Base-by-base conservation (phyloP, 1,140 invertebrate species). In the Caerostris darwini region DNA sequence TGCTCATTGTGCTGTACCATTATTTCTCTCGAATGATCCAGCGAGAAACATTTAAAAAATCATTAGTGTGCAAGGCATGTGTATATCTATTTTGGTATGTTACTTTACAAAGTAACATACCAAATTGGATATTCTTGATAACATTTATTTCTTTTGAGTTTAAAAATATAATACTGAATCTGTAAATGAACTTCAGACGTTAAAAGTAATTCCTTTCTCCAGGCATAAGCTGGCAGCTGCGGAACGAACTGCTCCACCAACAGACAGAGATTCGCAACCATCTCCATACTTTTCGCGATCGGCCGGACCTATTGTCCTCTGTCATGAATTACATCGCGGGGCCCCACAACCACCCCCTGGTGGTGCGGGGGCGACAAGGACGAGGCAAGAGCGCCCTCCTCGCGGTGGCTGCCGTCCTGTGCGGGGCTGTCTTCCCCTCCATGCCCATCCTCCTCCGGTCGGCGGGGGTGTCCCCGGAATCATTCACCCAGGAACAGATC, bases 401-500 rank as follows among this genome's bases (percentile, higher is more conserved):
- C 7, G 77, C 93, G 10, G 85, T 77, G 67, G 83, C 50, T n/a
- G 54, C 61, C 34, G 89, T 83, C 2, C 53, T 87, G 1, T 87
- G 94, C 34, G 81, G 89, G 0, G 89, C 82, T 34, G 81, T 87
- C 5, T 81, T 61, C 10, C 94, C 83, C 3, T 17, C 7, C 4
- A 81, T 57, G 67, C 81, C 94, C 1, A 34, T 94, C n/a, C 8
- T 94, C 0, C 7, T 92, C 97, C 8, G 95, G 97, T 86, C 96
- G 5, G 95, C 96, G 17, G 97, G 97, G 89, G 96, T 97, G 50
- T 97, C 97, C 67, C 96, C 97, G 10, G 96, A 97, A 95, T 97
- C 97, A 67, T 97, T 96, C 94, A 98, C 97, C 58, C 96, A 97
- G 0, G 97, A 97, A 95, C 97, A 97, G 95, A 95, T 97, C 71